Conservation (phyloP, 2,888 invertebrate genomes). For the Zele albiditarsus region DNA sequence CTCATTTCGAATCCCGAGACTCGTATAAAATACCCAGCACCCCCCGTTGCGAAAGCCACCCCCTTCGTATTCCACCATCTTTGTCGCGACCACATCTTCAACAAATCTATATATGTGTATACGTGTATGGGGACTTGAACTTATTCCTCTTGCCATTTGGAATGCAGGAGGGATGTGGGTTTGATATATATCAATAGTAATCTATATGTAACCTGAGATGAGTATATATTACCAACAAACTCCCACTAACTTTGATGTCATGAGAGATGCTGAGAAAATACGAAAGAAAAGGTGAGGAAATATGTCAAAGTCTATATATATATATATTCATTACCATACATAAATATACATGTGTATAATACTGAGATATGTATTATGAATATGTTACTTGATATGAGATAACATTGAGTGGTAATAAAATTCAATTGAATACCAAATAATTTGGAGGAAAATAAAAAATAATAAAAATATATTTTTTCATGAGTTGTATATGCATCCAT, state of each 20-base stretch:
- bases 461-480: too few species aligned
- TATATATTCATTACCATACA: neutral
- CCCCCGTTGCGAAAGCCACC: constrained; percentile 38
- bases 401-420: neutral
- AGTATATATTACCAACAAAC: neutral
- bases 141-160: neutral
- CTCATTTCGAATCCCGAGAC: constrained; percentile 70
- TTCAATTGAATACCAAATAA: neutral
- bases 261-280: neutral
- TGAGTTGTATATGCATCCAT: neutral
- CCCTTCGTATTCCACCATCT: constrained; percentile 46
- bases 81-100: constrained; percentile 41
- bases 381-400: neutral
- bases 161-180: neutral
- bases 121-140: neutral
- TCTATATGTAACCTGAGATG: neutral
- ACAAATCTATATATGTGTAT: neutral
- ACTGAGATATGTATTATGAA: neutral
- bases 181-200: constrained; percentile 3
- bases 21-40: constrained; percentile 67
- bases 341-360: neutral
- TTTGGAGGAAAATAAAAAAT: neutral
- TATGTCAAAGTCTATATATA: neutral
- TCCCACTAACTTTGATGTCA: neutral
- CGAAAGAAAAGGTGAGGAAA: constrained; percentile 2